Conservation (phyloP, 2,113 vertebrate species). For the Sprattus sprattus region DNA sequence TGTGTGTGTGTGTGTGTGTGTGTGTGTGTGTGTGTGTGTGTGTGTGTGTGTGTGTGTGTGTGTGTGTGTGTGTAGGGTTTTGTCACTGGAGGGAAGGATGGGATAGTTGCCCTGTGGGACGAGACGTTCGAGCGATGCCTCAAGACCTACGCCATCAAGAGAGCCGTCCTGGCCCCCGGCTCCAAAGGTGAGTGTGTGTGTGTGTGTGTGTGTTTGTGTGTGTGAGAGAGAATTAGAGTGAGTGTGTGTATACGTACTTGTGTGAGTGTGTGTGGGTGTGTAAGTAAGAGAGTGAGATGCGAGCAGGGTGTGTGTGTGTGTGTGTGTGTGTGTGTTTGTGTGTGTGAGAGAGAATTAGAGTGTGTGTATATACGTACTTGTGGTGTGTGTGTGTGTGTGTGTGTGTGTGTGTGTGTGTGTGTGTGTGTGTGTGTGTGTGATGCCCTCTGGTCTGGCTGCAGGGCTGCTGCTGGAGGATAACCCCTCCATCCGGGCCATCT, state of each 20-base stretch:
- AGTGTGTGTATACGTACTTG: neutral
- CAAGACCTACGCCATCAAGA: constrained; percentile 97
- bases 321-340: constrained; percentile 2
- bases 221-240: neutral
- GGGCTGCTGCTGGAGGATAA: constrained; percentile 97
- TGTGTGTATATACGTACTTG: neutral
- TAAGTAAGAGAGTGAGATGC: too few species aligned
- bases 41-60: neutral
- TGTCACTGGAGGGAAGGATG: constrained; percentile 96
- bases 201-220: neutral
- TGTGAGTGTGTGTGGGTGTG: neutral
- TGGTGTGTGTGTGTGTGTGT: neutral
- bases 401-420: neutral
- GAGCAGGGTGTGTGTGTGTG: neutral
- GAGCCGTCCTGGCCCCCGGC: constrained; percentile 91
- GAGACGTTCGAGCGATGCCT: constrained; percentile 97
- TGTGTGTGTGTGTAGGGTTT: constrained; percentile 77
- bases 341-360: too few species aligned
- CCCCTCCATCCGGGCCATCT: constrained; percentile 98
- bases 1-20: neutral
- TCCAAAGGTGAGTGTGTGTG: constrained; percentile 86
- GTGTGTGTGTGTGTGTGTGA: neutral
- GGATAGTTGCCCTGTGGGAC: constrained; percentile 94
- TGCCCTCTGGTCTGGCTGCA: constrained; percentile 44
- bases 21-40: neutral